Evolutionary conservation across 2,888 invertebrate species (phyloP), one percentile per base, ranked within the genome.

Genomic region (Synanthedon myopaeformis): DNA sequence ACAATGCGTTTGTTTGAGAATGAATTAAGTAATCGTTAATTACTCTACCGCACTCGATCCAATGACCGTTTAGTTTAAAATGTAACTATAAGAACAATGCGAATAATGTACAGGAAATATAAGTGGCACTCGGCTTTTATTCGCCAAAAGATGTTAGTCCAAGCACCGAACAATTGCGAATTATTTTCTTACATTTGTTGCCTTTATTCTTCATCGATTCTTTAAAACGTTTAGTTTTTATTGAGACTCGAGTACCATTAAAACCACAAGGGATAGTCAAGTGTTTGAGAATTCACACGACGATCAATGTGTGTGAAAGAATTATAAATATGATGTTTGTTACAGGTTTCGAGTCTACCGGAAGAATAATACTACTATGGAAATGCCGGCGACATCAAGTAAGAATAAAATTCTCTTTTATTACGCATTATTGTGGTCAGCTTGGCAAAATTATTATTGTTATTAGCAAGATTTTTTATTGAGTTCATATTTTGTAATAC

Each of bases 131-230:
- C 70, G 55, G 70, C 70, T 74, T 42, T 81, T 82, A 73, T 82
- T 35, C 63, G 57, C 65, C 54, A 67, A 79, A 86, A 86, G 85
- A 86, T 85, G 85, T 82, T 74, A 70, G 76, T 64, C 58, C 63
- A 58, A 61, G 60, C 63, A 56, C 54, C 52, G 61, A 67, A 83
- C 81, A 83, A 84, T 72, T 59, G 63, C 59, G 65, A 66, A 68
- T 79, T 81, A 79, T 76, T 80, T 79, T 79, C 80, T 80, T 82
- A 82, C 82, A 78, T 79, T 83, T 83, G 82, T 83, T 74, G 68
- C 84, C 65, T 70, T 69, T 73, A 76, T 79, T 81, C 69, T 70
- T 70, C 65, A 68, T 70, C 62, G 69, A 77, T 75, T 79, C 70
- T 65, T 75, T 82, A 73, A 70, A 69, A 66, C 62, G 70, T 62